These are phyloP conservation scores for Aporrectodea caliginosa DNA, from an alignment of 1,140 invertebrate species.

Conservation along the genomic window DNA sequence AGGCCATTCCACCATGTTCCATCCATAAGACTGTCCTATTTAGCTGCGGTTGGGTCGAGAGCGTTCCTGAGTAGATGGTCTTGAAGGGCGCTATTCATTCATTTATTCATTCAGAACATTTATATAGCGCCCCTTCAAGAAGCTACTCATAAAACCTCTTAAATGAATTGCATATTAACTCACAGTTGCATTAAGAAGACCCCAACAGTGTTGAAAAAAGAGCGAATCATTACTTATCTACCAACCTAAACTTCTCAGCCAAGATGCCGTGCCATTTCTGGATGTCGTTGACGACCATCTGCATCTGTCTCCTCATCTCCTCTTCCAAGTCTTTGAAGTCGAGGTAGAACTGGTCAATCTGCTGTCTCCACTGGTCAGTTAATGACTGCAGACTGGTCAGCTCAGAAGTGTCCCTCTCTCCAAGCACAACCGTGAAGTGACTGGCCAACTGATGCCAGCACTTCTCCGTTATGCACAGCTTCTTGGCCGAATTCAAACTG, in stretches of 20 bases:
- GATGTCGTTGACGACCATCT: background rate
- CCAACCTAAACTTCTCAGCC: background rate
- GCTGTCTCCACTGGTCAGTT: background rate
- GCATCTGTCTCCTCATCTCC: background rate
- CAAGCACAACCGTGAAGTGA: slow-evolving; percentile 54
- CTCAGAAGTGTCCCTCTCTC: slow-evolving; percentile 51
- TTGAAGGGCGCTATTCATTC: too few species aligned
- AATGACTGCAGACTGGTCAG: slow-evolving; percentile 28
- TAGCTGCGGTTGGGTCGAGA: too few species aligned
- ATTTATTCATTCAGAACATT: too few species aligned
- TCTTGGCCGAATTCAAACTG: slow-evolving; percentile 48
- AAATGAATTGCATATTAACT: too few species aligned
- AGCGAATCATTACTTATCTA: too few species aligned
- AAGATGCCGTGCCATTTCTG: background rate
- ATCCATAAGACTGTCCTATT: too few species aligned
- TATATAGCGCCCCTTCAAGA: too few species aligned
- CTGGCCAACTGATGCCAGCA: slow-evolving; percentile 52
- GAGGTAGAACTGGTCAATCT: background rate
- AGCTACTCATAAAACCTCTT: too few species aligned
- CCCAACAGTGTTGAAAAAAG: too few species aligned
- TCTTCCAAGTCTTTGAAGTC: slow-evolving; percentile 1
- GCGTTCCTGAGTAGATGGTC: too few species aligned
- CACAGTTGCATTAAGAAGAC: too few species aligned
- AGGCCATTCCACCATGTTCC: too few species aligned
- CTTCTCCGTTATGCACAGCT: slow-evolving; percentile 51